Evolutionary conservation across 2,113 vertebrate species (phyloP), one percentile per base, ranked within the genome.

Genomic region (Heterocephalus glaber): DNA sequence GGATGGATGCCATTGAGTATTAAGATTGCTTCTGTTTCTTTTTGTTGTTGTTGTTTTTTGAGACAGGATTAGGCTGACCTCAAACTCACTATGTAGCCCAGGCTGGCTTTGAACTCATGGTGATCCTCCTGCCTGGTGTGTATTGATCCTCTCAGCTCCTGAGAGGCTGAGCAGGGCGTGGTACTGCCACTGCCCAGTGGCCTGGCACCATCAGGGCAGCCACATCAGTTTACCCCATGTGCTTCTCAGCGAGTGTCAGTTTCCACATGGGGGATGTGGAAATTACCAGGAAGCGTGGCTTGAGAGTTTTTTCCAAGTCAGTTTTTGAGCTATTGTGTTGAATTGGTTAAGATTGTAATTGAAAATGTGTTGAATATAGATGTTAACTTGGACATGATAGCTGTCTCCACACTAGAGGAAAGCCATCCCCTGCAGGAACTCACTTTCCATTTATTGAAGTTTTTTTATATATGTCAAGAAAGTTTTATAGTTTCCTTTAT

Each of bases 261-360:
- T 80, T 80, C 28, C 86, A 7, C 38, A 10, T 52, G 58, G 22
- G 1, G 7, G 10, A 17, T 16, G 2, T 68, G 74, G 28, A 60
- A 33, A 33, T 28, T 28, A 24, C 2, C 13, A 0, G 38, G 54
- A 84, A 70, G 33, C 35, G 11, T 33, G 85, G 49, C 58, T 85
- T 60, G 38, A 90, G 77, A 86, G 38, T 83, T 77, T 79, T 74
- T 38, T 44, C 30, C 3, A 24, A 66, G 56, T 77, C 49, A 38
- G n/a, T 35, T 74, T 94, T 90, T 88, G 24, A 90, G 58, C n/a
- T 74, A 8, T 58, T 30, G 41, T 83, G 4, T 72, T 70, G 68
- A 70, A 26, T 72, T 54, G 52, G 44, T 95, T 88, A 94, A 81
- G 35, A 74, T 61, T 76, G 44, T 90, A 92, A 56, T 63, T 26